Evolutionary conservation across 2,113 vertebrate species (phyloP).

Genomic region (Bujurquina vittata): DNA sequence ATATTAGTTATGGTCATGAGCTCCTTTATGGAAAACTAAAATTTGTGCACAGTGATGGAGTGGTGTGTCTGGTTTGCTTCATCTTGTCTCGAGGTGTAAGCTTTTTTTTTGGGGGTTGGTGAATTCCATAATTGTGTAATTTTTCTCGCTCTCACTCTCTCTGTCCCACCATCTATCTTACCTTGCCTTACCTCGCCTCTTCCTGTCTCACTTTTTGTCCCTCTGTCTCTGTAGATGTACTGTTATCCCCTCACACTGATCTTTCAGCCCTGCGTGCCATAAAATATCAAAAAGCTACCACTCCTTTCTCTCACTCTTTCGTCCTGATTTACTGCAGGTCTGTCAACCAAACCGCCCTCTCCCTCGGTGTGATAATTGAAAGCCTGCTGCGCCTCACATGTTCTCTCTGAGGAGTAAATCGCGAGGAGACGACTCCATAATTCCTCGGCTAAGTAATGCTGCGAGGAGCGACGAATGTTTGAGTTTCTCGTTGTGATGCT

Average conservation of each 20-base stretch:
- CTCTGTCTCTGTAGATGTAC: slow-evolving; percentile 15
- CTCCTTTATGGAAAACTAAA: background rate
- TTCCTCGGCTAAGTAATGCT: background rate
- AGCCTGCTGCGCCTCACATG: background rate
- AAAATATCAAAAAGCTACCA: background rate
- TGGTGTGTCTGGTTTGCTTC: background rate
- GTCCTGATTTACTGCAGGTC: slow-evolving; percentile 27
- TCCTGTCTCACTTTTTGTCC: background rate
- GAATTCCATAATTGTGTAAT: background rate
- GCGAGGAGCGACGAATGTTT: background rate
- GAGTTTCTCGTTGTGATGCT: background rate
- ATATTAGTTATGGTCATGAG: background rate
- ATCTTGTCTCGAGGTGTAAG: background rate
- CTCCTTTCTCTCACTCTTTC: background rate
- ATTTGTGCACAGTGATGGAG: background rate
- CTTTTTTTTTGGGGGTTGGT: too few species aligned
- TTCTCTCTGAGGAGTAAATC: background rate
- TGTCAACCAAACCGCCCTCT: background rate
- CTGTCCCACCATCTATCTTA: background rate
- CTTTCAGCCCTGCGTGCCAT: background rate
- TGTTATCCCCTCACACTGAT: slow-evolving; percentile 3
- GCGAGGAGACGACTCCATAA: background rate
- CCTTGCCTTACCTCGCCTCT: background rate
- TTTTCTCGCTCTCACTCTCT: background rate
- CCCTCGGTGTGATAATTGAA: slow-evolving; percentile 25